Conservation (phyloP, 2,888 invertebrate species). For the Dasypolia templi region DNA sequence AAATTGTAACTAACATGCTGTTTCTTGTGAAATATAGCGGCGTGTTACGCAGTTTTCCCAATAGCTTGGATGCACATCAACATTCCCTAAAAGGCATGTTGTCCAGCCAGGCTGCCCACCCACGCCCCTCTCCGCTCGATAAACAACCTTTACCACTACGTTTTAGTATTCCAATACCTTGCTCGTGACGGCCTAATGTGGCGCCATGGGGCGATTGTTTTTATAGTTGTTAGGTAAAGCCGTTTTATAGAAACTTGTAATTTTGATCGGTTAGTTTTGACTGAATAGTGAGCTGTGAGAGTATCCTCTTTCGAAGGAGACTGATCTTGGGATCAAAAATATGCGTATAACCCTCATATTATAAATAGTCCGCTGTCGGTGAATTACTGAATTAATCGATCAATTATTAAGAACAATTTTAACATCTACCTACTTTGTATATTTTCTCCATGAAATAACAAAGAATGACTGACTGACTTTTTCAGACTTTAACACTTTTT, state of each 20-base stretch:
- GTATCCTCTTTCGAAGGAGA: neutral
- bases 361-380: no score
- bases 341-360: no score
- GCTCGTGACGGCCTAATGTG: constrained; percentile 76
- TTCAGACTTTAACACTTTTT: constrained; percentile 23
- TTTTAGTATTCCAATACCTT: constrained; percentile 76
- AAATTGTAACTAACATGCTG: constrained; percentile 44
- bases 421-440: no score
- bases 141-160: constrained; percentile 75
- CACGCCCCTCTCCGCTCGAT: constrained; percentile 77
- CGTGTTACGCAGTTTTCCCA: constrained; percentile 75
- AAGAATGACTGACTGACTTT: no score
- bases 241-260: constrained; percentile 35
- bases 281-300: neutral
- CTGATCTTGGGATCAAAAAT: no score
- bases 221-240: constrained; percentile 67
- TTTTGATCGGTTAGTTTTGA: constrained; percentile 36
- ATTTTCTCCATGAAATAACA: no score
- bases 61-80: constrained; percentile 81
- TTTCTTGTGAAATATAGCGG: constrained; percentile 37
- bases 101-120: constrained; percentile 78
- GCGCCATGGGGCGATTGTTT: constrained; percentile 74
- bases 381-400: no score
- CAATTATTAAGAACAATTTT: no score
- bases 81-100: constrained; percentile 87